Percentiles rank a stretch among this genome's conserved stretches.
Conservation (phyloP, 2,797 vertebrate species). For the Cyclopterus lumpus region DNA sequence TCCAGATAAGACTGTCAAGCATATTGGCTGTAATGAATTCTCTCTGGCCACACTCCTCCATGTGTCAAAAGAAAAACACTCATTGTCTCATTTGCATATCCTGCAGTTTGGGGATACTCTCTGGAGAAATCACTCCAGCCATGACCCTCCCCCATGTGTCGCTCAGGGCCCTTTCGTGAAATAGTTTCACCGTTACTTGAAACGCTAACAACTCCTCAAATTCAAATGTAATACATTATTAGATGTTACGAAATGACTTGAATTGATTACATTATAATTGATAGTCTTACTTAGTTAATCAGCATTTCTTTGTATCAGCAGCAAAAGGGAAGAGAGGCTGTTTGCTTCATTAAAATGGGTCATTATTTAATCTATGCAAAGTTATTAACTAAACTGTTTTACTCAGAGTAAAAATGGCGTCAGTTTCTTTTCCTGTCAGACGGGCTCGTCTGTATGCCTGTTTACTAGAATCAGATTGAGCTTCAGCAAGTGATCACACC, state of each 20-base stretch:
- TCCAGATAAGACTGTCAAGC: constrained; percentile 53
- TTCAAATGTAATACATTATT: not conserved
- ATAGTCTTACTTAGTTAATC: constrained; percentile 6
- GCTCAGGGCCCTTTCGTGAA: not conserved
- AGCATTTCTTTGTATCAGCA: not conserved
- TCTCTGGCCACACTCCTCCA: constrained; percentile 43
- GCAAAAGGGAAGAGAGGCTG: not conserved
- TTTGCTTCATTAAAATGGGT: not conserved
- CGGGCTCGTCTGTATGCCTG: constrained; percentile 6
- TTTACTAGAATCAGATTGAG: constrained; percentile 26
- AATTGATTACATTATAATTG: not conserved
- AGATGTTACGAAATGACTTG: not conserved
- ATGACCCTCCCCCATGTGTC: constrained; percentile 22
- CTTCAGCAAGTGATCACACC: constrained; percentile 10
- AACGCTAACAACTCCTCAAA: not conserved
- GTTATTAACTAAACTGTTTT: not conserved
- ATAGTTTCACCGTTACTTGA: not conserved
- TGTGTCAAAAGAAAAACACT: constrained; percentile 63
- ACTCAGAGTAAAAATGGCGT: not conserved
- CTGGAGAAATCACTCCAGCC: constrained; percentile 32
- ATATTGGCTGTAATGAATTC: constrained; percentile 63
- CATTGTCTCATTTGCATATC: constrained; percentile 50
- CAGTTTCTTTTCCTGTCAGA: constrained; percentile 46
- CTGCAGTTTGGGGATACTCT: constrained; percentile 61
- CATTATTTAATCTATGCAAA: not conserved